Base-by-base conservation (phyloP, 2,113 vertebrate genomes). In the Cyanoderma ruficeps region DNA sequence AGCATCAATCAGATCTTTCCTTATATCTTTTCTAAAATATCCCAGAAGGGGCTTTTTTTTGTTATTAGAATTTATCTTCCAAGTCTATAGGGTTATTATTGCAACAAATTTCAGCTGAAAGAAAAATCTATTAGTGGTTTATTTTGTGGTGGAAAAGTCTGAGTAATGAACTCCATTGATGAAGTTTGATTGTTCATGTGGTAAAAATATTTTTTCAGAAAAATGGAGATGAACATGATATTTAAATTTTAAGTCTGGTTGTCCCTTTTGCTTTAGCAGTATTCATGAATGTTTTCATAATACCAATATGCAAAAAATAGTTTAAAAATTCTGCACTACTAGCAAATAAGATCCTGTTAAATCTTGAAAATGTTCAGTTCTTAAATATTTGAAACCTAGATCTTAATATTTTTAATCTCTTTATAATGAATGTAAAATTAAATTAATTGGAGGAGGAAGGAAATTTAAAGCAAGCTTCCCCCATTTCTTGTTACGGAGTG, bases 211-310 rank as follows among this genome's bases (percentile, higher is more conserved):
- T 50, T 70, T 21, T 87, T 87, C 61, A 81, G 44, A 77, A 65
- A 68, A 77, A 37, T n/a, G 61, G 89, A 74, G 79, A 67, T 63
- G 79, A 67, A 93, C 68, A 25, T 41, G 31, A 75, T 78, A 60
- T 30, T 86, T 44, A 60, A 65, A 76, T 2, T 71, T 68, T 93
- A 91, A 83, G 59, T 69, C 86, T 63, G 75, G 10, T 71, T 89
- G 30, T 39, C 68, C 37, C 33, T 81, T 89, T 79, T 57, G 31
- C 23, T 94, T 87, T 85, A 78, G 44, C n/a, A 52, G 15, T 88
- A 87, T 92, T 95, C 94, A 76, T 95, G 10, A 90, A 31, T 65
- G 12, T 86, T 83, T 93, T 92, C 55, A 86, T 30, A 56, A 52
- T 82, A 93, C 39, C 10, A 74, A 65, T 75, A 79, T 47, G 70